A percentile compares a stretch with the other conserved stretches of the same genome.
These are phyloP conservation scores for Oxytorus armatus DNA, from an alignment of 2,888 invertebrate genomes.

Conservation along the genomic window DNA sequence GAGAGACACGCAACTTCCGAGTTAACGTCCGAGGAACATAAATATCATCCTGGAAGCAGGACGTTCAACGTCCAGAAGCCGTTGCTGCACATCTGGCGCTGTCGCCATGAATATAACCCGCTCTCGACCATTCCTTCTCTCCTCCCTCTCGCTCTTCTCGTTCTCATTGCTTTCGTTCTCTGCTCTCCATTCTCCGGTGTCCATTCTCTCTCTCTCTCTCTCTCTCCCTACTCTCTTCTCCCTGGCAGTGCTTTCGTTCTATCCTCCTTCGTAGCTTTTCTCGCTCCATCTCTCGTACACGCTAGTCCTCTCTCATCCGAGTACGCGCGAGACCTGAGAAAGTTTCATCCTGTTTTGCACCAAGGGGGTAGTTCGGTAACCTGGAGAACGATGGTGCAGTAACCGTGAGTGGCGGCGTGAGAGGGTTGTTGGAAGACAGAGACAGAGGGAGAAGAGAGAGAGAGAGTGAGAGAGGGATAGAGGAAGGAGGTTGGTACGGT, in stretches of 20 bases:
- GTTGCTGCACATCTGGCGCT: constrained; percentile 80
- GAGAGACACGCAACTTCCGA: constrained; percentile 69
- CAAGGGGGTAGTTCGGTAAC: constrained; percentile 62
- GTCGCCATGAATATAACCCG: constrained; percentile 81
- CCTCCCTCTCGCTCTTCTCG: constrained; percentile 29
- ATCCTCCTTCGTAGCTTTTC: background rate
- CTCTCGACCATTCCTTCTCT: constrained; percentile 56
- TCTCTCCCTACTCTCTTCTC: constrained; percentile 32
- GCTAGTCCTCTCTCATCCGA: constrained; percentile 57
- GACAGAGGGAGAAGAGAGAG: constrained; percentile 14
- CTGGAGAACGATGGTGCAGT: constrained; percentile 56
- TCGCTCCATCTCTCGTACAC: constrained; percentile 7
- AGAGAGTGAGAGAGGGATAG: constrained; percentile 19
- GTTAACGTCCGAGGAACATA: constrained; percentile 81
- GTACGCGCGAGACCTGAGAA: constrained; percentile 71
- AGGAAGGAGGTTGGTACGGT: constrained; percentile 45
- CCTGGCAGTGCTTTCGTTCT: background rate
- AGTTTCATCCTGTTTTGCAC: constrained; percentile 79
- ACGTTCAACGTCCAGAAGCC: constrained; percentile 78
- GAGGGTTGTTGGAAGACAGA: too few relatives aligned
- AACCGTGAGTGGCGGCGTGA: constrained; percentile 64
- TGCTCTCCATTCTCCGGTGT: constrained; percentile 50
- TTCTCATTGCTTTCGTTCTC: constrained; percentile 46
- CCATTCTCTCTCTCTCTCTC: constrained; percentile 49
- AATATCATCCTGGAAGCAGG: constrained; percentile 79